These are phyloP conservation scores for Triplophysa rosa DNA, from an alignment of 2,113 vertebrate species.

Conservation along the genomic window DNA sequence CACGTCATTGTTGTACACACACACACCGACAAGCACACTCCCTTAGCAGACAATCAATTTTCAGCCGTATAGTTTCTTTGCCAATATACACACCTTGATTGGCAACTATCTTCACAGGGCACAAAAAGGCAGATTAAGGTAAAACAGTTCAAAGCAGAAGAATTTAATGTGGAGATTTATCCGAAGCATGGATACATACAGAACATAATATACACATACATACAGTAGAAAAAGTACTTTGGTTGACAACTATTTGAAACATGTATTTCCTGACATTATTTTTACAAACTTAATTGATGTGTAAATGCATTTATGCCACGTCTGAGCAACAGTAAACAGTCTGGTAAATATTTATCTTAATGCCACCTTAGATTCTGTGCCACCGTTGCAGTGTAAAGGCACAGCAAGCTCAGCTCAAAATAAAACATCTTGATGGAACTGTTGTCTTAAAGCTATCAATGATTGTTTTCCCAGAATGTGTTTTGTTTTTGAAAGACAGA, in stretches of 20 bases:
- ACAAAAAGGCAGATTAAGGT: neutral
- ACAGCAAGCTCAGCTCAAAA: neutral
- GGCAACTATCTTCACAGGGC: neutral
- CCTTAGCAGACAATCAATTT: neutral
- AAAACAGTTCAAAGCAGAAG: neutral
- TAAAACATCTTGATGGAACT: neutral
- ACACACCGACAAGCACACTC: neutral
- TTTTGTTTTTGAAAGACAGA: conserved; percentile 2
- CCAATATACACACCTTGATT: conserved; percentile 1
- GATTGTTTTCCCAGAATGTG: conserved; percentile 8
- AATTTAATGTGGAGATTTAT: neutral
- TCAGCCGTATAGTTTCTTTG: neutral
- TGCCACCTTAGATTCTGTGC: no score
- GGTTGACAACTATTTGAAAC: no score
- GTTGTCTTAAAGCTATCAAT: neutral
- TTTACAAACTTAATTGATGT: no score
- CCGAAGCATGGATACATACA: neutral
- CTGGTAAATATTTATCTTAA: no score
- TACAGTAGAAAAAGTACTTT: no score
- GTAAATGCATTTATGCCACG: no score
- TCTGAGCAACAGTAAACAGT: no score
- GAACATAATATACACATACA: neutral
- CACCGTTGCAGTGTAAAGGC: neutral
- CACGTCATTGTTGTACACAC: neutral
- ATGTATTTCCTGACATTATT: no score